phyloP scores from a whole-genome alignment of 2,888 invertebrate species.

The Hymenopus coronatus region DNA sequence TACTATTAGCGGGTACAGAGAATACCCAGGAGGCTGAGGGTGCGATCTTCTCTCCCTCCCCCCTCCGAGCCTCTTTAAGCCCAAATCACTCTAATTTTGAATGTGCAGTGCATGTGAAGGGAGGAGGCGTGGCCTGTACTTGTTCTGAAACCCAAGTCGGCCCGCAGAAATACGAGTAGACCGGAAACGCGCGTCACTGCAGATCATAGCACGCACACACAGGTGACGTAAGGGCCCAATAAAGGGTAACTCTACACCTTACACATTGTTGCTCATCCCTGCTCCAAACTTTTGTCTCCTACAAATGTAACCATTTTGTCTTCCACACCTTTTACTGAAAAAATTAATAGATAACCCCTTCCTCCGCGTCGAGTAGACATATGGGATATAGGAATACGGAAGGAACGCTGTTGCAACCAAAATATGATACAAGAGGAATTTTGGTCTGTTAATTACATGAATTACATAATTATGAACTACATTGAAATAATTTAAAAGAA shows the following conservation, averaged over 20 bases:
- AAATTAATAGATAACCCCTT: no score
- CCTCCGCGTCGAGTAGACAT: no score
- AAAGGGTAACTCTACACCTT: constrained; percentile 5
- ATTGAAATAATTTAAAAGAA: no score
- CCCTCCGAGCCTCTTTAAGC: neutral
- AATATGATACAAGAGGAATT: no score
- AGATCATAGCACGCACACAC: neutral
- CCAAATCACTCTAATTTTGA: neutral
- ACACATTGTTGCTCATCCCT: constrained; percentile 13
- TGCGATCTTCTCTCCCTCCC: neutral
- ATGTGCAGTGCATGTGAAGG: neutral
- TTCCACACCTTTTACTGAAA: no score
- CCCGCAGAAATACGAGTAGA: constrained; percentile 31
- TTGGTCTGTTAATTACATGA: no score
- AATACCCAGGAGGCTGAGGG: neutral
- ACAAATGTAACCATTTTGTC: no score
- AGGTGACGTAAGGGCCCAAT: constrained; percentile 9
- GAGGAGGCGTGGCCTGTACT: neutral
- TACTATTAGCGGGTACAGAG: neutral
- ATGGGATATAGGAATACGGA: no score
- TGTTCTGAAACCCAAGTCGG: constrained; percentile 27
- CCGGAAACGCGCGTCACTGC: constrained; percentile 26
- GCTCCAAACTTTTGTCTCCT: neutral
- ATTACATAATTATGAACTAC: no score
- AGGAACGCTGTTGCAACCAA: no score